phyloP scores from a whole-genome alignment of 1,140 invertebrate genomes.

The Subanguina moxae region DNA sequence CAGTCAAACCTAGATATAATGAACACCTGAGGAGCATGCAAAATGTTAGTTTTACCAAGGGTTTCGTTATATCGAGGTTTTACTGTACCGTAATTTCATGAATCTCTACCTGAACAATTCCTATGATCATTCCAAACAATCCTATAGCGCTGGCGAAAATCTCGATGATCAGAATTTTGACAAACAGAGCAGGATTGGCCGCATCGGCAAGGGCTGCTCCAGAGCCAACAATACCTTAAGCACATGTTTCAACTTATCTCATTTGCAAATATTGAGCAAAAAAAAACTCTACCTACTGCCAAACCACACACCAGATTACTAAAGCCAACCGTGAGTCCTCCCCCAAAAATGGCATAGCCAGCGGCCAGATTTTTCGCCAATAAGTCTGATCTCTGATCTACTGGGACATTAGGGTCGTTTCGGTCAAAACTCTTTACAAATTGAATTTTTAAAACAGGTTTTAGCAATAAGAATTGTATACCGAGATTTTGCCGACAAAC shows the following conservation, averaged over 20 bases:
- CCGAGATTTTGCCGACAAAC: conserved; percentile 75
- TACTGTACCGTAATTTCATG: background rate
- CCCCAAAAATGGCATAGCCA: conserved; percentile 92
- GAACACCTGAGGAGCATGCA: background rate
- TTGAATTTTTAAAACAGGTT: background rate
- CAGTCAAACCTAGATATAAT: background rate
- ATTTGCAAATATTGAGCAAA: background rate
- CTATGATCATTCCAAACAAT: conserved; percentile 93
- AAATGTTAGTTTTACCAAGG: too few relatives aligned
- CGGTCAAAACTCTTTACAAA: background rate
- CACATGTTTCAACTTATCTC: background rate
- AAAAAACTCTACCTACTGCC: conserved; percentile 70
- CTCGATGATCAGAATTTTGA: conserved; percentile 94
- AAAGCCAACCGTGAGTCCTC: conserved; percentile 84
- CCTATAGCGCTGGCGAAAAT: conserved; percentile 97
- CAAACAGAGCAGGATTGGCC: conserved; percentile 85
- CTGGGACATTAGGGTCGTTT: background rate
- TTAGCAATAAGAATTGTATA: conserved; percentile 33
- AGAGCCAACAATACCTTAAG: conserved; percentile 74
- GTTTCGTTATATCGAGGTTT: too few relatives aligned
- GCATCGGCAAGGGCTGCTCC: conserved; percentile 92
- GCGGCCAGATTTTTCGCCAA: conserved; percentile 61
- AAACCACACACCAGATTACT: conserved; percentile 92
- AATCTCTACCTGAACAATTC: conserved; percentile 73
- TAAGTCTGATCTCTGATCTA: conserved; percentile 4